Percentiles rank a stretch among this genome's conserved stretches.
Evolutionary conservation across 2,797 vertebrate genomes (phyloP).

Genomic region (Nothura maculosa): DNA sequence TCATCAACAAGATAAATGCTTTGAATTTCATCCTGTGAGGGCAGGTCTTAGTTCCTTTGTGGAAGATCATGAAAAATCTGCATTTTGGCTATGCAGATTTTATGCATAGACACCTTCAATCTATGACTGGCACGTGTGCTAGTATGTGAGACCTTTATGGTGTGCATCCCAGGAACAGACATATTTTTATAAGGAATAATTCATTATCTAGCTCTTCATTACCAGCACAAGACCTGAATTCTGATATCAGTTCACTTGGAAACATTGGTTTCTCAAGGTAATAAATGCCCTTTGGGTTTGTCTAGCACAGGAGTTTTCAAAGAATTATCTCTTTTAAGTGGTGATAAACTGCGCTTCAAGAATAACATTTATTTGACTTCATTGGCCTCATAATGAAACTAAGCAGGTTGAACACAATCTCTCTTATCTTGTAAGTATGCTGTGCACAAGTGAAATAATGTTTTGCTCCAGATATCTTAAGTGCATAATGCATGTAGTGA

Average conservation of each 20-base stretch:
- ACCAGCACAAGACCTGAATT: constrained; percentile 15
- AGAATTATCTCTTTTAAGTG: constrained; percentile 19
- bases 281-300: not conserved
- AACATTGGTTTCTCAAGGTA: not conserved
- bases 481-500: not conserved
- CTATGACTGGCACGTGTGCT: constrained; percentile 32
- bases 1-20: constrained; percentile 66
- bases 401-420: constrained; percentile 12
- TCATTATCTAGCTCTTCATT: constrained; percentile 24
- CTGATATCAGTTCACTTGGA: not conserved
- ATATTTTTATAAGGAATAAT: constrained; percentile 31
- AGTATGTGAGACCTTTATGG: not conserved
- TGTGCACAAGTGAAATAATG: not conserved
- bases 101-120: not conserved
- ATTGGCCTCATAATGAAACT: not conserved
- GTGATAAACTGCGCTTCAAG: not conserved
- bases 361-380: constrained; percentile 6
- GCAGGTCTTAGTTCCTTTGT: constrained; percentile 37
- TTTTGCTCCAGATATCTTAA: not conserved
- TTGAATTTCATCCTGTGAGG: constrained; percentile 57
- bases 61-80: constrained; percentile 63
- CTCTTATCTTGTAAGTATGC: constrained; percentile 30
- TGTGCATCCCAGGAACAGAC: constrained; percentile 9
- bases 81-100: constrained; percentile 48
- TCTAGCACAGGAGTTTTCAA: not conserved